Conservation (phyloP, 2,797 vertebrate genomes). For the Synaphobranchus kaupii region DNA sequence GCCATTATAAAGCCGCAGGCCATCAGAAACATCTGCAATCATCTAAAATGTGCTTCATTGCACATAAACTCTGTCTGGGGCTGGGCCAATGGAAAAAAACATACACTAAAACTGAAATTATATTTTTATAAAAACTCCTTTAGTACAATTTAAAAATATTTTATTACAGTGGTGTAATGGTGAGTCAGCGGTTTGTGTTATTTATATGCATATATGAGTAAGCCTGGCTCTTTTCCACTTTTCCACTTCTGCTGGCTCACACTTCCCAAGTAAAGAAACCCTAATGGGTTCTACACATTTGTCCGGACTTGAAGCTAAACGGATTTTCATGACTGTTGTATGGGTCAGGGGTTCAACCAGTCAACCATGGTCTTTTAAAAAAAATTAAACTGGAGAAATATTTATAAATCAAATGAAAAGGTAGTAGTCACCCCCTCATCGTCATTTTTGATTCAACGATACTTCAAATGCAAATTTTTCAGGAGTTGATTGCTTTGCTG, state of each 20-base stretch:
- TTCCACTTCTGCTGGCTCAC: neutral
- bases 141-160: too few species aligned
- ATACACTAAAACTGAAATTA: neutral
- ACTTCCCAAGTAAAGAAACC: neutral
- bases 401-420: neutral
- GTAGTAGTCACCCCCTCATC: conserved; percentile 41
- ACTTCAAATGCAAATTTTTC: conserved; percentile 49
- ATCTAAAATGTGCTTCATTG: neutral
- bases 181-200: too few species aligned
- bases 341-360: neutral
- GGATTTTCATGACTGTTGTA: neutral
- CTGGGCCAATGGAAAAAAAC: neutral
- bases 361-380: neutral
- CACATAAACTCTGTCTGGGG: neutral
- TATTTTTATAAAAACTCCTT: neutral
- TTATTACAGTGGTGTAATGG: too few species aligned
- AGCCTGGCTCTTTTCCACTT: neutral
- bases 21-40: neutral
- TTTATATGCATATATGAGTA: too few species aligned
- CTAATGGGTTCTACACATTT: neutral
- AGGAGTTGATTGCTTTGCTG: conserved; percentile 57
- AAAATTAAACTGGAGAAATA: neutral
- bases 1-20: neutral
- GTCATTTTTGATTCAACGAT: conserved; percentile 45
- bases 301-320: neutral